These are phyloP conservation scores for Drosophila incognita DNA, from an alignment of 2,888 invertebrate species.

Conservation along the genomic window DNA sequence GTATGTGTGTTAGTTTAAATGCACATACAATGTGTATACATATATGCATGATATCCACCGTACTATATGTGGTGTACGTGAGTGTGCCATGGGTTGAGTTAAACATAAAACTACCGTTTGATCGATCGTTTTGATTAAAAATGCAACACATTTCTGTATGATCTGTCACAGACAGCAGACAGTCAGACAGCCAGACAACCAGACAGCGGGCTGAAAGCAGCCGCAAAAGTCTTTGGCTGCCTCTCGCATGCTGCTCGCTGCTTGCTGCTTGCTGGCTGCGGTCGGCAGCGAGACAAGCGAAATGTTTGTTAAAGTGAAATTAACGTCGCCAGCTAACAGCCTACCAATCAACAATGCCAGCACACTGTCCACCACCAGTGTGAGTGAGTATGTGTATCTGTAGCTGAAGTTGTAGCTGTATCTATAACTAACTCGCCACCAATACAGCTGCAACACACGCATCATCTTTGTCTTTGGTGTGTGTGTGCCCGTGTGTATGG, in stretches of 20 bases:
- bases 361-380: conserved; percentile 44
- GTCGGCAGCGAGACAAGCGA: conserved; percentile 69
- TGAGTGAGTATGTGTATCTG: conserved; percentile 24
- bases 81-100: conserved; percentile 43
- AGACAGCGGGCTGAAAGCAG: conserved; percentile 61
- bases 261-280: conserved; percentile 22
- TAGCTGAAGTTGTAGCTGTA: conserved; percentile 17
- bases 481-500: conserved; percentile 12
- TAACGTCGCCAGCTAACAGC: conserved; percentile 77
- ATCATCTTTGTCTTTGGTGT: conserved; percentile 19
- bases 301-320: conserved; percentile 83
- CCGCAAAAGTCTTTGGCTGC: conserved; percentile 64
- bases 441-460: conserved; percentile 31
- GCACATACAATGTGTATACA: conserved; percentile 3
- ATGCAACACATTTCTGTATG: conserved; percentile 83
- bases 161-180: conserved; percentile 80
- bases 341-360: conserved; percentile 76
- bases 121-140: conserved; percentile 84
- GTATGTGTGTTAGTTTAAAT: conserved; percentile 18
- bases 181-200: conserved; percentile 15
- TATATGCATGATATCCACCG: not conserved
- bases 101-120: conserved; percentile 82
- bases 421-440: conserved; percentile 28
- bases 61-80: conserved; percentile 24
- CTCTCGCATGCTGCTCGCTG: conserved; percentile 8